These are phyloP conservation scores for Sapayoa aenigma DNA, from an alignment of 2,113 vertebrate species.

Conservation along the genomic window DNA sequence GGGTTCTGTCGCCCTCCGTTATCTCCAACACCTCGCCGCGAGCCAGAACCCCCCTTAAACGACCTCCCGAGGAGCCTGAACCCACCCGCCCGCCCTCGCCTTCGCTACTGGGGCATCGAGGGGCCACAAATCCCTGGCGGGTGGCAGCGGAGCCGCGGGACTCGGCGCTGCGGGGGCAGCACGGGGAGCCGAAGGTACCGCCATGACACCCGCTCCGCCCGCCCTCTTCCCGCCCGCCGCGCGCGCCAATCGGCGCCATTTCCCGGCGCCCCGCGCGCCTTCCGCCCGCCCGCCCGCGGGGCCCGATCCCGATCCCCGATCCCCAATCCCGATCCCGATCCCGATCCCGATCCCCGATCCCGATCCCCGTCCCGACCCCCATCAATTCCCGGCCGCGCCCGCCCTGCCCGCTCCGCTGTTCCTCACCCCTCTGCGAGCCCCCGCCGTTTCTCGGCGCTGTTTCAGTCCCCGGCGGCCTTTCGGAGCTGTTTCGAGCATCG, in stretches of 20 bases:
- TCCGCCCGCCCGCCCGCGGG: too few relatives aligned
- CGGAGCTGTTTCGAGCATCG: not conserved
- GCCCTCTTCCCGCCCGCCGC: not conserved
- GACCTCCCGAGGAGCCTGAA: too few relatives aligned
- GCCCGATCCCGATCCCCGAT: too few relatives aligned
- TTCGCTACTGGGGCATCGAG: rapidly evolving
- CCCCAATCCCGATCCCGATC: too few relatives aligned
- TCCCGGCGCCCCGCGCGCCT: not conserved
- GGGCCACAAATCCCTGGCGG: rapidly evolving
- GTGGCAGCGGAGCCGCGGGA: too few relatives aligned
- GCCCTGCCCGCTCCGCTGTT: rapidly evolving
- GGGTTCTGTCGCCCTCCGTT: not conserved
- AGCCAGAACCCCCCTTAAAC: not conserved
- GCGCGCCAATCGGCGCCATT: rapidly evolving
- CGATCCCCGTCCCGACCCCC: too few relatives aligned
- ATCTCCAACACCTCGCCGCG: rapidly evolving
- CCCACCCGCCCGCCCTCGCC: too few relatives aligned
- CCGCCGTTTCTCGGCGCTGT: too few relatives aligned
- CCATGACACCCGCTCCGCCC: not conserved
- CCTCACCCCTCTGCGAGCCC: too few relatives aligned
- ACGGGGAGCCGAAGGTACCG: too few relatives aligned
- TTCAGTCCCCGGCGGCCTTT: not conserved
- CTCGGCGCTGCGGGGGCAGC: rapidly evolving
- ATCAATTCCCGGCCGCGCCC: too few relatives aligned
- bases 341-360: too few relatives aligned